Evolutionary conservation across 92 coral and sea anemone genomes (phyloP).

Genomic region (Actinernus sp.): DNA sequence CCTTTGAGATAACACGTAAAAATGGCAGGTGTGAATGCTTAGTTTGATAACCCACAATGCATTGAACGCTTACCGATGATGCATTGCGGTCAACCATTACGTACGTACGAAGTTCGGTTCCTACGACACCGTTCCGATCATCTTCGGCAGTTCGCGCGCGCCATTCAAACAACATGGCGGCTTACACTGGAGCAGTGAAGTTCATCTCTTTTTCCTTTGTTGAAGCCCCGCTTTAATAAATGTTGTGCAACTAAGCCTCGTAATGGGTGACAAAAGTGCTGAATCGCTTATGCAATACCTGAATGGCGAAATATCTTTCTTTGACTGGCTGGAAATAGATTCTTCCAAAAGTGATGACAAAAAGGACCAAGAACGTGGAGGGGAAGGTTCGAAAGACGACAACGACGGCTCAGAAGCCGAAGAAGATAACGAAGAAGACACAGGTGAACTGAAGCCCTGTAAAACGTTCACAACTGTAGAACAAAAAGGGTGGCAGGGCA

Average conservation of each 20-base stretch:
- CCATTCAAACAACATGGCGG: too few species aligned
- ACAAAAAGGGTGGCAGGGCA: too few species aligned
- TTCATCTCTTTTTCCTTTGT: too few species aligned
- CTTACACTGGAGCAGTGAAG: too few species aligned
- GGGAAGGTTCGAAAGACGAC: constrained; percentile 5
- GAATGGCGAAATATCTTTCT: constrained; percentile 91
- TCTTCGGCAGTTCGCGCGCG: too few species aligned
- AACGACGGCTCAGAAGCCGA: too few species aligned
- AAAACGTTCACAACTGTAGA: not conserved
- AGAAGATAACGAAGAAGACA: constrained; percentile 20
- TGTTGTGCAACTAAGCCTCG: too few species aligned
- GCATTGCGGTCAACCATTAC: constrained; percentile 6
- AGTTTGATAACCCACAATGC: not conserved
- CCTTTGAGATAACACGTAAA: not conserved
- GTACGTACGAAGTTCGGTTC: too few species aligned
- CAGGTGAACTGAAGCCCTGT: not conserved
- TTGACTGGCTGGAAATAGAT: constrained; percentile 87
- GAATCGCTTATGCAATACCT: constrained; percentile 78
- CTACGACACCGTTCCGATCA: too few species aligned
- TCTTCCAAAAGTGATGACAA: constrained; percentile 3
- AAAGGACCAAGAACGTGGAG: constrained; percentile 10
- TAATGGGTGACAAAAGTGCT: constrained; percentile 53
- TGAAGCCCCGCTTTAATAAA: too few species aligned
- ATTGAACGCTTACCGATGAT: constrained; percentile 15
- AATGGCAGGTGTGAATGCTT: constrained; percentile 7